Evolutionary conservation across 35 echinoderm and acorn worm species (phyloP).

Genomic region (Diadema setosum): DNA sequence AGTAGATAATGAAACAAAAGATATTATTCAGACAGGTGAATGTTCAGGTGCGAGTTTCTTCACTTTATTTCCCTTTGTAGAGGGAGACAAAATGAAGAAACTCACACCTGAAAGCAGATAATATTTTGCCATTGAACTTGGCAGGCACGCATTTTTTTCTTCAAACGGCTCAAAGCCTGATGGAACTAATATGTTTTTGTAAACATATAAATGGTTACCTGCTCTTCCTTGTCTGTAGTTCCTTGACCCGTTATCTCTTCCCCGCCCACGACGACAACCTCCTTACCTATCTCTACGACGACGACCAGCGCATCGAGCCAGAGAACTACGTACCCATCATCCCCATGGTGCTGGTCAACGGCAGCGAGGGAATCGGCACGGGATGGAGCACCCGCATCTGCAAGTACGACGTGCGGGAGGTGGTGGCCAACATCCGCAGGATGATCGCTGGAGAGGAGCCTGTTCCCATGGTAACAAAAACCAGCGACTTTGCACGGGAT

Average conservation of each 20-base stretch:
- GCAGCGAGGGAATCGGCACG: conserved; percentile 68
- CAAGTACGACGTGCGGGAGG: conserved; percentile 59
- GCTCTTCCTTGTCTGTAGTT: conserved; percentile 10
- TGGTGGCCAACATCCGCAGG: conserved; percentile 36
- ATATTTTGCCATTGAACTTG: too few species aligned
- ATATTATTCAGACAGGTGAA: too few species aligned
- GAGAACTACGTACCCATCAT: conserved; percentile 76
- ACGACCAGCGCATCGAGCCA: conserved; percentile 70
- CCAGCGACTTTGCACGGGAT: too few species aligned
- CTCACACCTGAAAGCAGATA: too few species aligned
- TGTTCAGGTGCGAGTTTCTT: too few species aligned
- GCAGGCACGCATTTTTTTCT: too few species aligned
- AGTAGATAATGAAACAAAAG: too few species aligned
- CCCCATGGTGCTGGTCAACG: conserved; percentile 71
- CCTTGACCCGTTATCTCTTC: conserved; percentile 50
- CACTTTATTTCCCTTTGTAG: background rate
- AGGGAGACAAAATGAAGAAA: too few species aligned
- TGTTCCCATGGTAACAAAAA: conserved; percentile 61
- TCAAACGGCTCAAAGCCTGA: background rate
- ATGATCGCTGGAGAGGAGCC: conserved; percentile 59
- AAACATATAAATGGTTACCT: background rate
- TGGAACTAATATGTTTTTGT: background rate
- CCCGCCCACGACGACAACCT: conserved; percentile 27
- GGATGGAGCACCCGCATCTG: conserved; percentile 71
- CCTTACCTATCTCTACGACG: conserved; percentile 48